Evolutionary conservation across 2,113 vertebrate species (phyloP).

Genomic region (Smithornis capensis): DNA sequence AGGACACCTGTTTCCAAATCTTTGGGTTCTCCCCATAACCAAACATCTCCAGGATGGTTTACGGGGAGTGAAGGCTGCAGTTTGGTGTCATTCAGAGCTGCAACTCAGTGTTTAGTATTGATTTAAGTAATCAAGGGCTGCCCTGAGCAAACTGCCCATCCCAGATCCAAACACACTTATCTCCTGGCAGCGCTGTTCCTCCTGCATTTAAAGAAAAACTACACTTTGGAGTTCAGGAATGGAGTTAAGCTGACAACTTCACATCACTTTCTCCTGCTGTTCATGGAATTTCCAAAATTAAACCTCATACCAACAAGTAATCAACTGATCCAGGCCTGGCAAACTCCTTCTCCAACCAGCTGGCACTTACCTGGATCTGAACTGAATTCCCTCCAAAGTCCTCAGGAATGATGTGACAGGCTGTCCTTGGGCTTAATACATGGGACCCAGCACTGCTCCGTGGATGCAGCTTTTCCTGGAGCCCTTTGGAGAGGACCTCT

Average conservation of each 20-base stretch:
- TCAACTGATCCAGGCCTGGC: fast-evolving
- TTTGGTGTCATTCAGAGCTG: not conserved
- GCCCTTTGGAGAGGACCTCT: not conserved
- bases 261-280: not conserved
- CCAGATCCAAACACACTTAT: conserved; percentile 21
- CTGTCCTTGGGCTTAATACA: fast-evolving
- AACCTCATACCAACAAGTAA: fast-evolving
- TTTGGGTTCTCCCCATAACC: not conserved
- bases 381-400: not conserved
- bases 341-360: not conserved
- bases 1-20: not conserved
- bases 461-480: not conserved
- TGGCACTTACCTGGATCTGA: not conserved
- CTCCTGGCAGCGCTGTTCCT: not conserved
- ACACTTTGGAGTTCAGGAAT: not conserved
- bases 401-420: fast-evolving
- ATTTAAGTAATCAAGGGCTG: not conserved
- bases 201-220: not conserved
- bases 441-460: fast-evolving
- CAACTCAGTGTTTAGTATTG: not conserved
- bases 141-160: not conserved
- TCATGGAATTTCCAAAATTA: not conserved
- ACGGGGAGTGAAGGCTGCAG: fast-evolving
- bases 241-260: fast-evolving
- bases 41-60: not conserved